Evolutionary conservation across 2,113 vertebrate genomes (phyloP).

Genomic region (Nibea albiflora): DNA sequence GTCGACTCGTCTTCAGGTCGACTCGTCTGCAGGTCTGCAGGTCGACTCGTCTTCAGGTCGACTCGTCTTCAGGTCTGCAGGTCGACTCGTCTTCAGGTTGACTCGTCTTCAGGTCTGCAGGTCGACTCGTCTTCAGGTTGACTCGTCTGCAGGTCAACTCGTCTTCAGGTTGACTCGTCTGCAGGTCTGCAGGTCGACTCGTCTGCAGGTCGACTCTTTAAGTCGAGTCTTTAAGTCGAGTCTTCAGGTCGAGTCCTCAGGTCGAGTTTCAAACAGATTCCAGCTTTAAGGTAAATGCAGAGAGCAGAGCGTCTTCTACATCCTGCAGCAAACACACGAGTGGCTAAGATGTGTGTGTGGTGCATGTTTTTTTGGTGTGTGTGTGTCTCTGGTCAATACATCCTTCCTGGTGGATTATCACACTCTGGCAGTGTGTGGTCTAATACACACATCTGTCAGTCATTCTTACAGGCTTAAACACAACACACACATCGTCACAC

Average conservation of each 20-base stretch:
- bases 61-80: not conserved
- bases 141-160: no score
- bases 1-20: no score
- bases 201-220: no score
- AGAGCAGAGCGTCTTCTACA: not conserved
- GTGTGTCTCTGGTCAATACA: slow-evolving; percentile 24
- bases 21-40: no score
- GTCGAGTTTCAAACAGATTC: not conserved
- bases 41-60: no score
- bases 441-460: slow-evolving; percentile 71
- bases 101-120: no score
- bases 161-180: not conserved
- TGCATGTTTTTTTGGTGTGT: not conserved
- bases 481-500: slow-evolving; percentile 32
- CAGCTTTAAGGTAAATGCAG: not conserved
- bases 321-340: slow-evolving; percentile 1
- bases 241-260: no score
- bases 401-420: slow-evolving; percentile 63
- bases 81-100: no score
- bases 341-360: not conserved
- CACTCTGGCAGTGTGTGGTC: slow-evolving; percentile 51
- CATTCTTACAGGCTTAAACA: slow-evolving; percentile 74
- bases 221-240: no score
- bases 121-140: no score
- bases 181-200: no score